Evolutionary conservation across 1,140 invertebrate species (phyloP).

Genomic region (Drosophila kohkoa): DNA sequence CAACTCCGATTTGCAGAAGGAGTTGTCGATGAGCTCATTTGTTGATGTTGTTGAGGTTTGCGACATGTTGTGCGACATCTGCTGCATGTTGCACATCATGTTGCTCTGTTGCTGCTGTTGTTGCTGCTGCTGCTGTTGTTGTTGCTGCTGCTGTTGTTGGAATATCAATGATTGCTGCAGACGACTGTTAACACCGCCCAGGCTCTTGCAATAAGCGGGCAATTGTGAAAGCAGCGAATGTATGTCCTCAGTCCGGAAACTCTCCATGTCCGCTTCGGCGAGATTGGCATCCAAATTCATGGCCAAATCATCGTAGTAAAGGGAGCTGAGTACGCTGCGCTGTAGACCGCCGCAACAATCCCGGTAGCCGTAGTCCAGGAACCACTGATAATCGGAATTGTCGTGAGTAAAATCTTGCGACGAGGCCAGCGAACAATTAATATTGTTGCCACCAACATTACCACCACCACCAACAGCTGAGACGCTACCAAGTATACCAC

Average conservation of each 20-base stretch:
- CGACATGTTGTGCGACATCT: constrained; percentile 85
- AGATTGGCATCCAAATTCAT: constrained; percentile 96
- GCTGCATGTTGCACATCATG: constrained; percentile 59
- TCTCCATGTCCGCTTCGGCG: constrained; percentile 97
- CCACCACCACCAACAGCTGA: constrained; percentile 47
- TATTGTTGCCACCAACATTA: constrained; percentile 67
- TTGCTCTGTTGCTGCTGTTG: constrained; percentile 59
- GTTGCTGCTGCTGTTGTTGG: constrained; percentile 84
- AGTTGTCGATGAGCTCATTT: constrained; percentile 85
- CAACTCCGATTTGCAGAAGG: constrained; percentile 95
- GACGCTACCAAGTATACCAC: constrained; percentile 16
- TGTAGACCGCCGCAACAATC: constrained; percentile 91
- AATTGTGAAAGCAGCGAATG: constrained; percentile 92
- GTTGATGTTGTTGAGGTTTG: constrained; percentile 79
- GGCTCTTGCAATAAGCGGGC: constrained; percentile 88
- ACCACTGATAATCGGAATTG: constrained; percentile 95
- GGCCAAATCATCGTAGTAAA: constrained; percentile 94
- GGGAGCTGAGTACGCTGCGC: constrained; percentile 91
- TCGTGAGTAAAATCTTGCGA: constrained; percentile 92
- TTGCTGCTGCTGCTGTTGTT: constrained; percentile 59
- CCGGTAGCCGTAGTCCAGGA: constrained; percentile 93
- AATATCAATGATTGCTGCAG: constrained; percentile 73
- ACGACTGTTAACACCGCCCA: constrained; percentile 73
- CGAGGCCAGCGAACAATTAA: constrained; percentile 84
- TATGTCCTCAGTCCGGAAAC: constrained; percentile 95